phyloP scores from a whole-genome alignment of 1,140 invertebrate genomes.

The Centruroides sculpturatus region DNA sequence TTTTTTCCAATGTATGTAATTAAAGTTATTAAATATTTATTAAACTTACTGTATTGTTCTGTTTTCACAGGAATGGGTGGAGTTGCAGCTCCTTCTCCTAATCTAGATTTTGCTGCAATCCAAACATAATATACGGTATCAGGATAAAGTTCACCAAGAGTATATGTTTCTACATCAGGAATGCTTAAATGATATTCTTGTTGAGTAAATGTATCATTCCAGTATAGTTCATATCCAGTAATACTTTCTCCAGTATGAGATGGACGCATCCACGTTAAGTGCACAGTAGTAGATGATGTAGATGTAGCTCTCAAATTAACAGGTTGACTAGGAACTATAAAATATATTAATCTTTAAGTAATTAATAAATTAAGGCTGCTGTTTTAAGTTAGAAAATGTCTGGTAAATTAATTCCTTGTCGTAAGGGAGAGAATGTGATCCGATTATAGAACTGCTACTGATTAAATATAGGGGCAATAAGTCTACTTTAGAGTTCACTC shows the following conservation, averaged over 20 bases:
- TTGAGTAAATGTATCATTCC: slow-evolving; percentile 87
- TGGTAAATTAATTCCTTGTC: no score
- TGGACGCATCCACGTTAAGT: slow-evolving; percentile 76
- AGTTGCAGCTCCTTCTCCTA: slow-evolving; percentile 85
- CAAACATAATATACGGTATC: slow-evolving; percentile 93
- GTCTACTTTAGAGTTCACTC: no score
- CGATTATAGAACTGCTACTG: no score
- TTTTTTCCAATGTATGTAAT: no score
- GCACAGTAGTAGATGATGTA: slow-evolving; percentile 58
- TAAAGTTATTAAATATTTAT: no score
- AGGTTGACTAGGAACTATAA: slow-evolving; percentile 80
- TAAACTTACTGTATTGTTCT: slow-evolving; percentile 84
- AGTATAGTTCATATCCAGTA: slow-evolving; percentile 88
- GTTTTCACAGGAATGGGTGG: slow-evolving; percentile 86
- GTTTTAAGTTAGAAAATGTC: no score
- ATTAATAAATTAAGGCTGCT: no score
- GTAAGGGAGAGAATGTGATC: no score
- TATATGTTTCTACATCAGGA: slow-evolving; percentile 64
- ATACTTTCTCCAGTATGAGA: slow-evolving; percentile 81
- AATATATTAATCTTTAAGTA: no score
- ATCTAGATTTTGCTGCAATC: slow-evolving; percentile 76
- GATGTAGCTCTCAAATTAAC: slow-evolving; percentile 56
- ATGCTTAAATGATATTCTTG: slow-evolving; percentile 53
- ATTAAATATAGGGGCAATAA: no score
- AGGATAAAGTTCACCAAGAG: slow-evolving; percentile 72